Conservation (phyloP, 1,140 invertebrate genomes). For the Magallana ariakensis region DNA sequence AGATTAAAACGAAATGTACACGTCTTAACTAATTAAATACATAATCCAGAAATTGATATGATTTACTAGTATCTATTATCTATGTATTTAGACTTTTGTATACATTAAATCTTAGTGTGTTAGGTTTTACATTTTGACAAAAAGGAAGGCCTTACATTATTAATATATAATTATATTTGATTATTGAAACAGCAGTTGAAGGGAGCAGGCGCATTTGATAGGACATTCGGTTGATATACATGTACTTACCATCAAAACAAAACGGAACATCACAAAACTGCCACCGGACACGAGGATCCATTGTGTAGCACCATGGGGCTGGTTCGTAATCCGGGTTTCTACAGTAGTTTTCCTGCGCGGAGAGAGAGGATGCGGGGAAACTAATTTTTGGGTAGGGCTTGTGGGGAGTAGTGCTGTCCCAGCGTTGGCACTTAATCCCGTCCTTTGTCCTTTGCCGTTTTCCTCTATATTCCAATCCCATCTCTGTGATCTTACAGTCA, state of each 20-base stretch:
- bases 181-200: not conserved
- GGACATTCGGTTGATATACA: not conserved
- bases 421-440: conserved; percentile 30
- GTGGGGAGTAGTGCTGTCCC: conserved; percentile 3
- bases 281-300: conserved; percentile 43
- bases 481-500: not conserved
- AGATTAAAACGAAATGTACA: no score
- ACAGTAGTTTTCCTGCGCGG: conserved; percentile 38
- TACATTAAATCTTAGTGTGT: no score
- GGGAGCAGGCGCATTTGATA: not conserved
- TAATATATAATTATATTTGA: not conserved
- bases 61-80: no score
- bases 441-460: not conserved
- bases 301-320: conserved; percentile 46
- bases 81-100: no score
- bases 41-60: no score
- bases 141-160: not conserved
- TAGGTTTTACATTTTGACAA: not conserved
- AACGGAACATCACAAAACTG: conserved; percentile 39
- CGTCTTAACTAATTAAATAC: no score
- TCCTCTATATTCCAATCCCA: conserved; percentile 32
- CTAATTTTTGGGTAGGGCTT: not conserved
- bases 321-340: conserved; percentile 41
- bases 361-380: not conserved
- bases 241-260: not conserved